Percentiles rank a stretch among this genome's conserved stretches.
Evolutionary conservation across 2,797 vertebrate genomes (phyloP).

Genomic region (Platalea minor): DNA sequence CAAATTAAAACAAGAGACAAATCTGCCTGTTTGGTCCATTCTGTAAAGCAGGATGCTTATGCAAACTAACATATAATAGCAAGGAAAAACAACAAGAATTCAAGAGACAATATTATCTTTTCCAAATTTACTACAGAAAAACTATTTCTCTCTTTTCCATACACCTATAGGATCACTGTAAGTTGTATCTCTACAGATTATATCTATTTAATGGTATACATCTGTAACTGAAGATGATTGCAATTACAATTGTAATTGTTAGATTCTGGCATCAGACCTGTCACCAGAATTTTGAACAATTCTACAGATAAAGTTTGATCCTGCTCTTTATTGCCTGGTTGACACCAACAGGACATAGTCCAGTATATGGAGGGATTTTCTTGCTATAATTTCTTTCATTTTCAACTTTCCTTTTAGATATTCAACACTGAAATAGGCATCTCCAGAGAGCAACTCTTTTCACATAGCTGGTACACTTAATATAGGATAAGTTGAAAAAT

Average conservation of each 20-base stretch:
- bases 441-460: background rate
- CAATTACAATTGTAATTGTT: background rate
- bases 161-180: background rate
- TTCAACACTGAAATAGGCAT: background rate
- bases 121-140: background rate
- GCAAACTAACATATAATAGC: constrained; percentile 56
- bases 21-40: background rate
- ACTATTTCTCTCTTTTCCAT: background rate
- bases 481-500: background rate
- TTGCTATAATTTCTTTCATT: background rate
- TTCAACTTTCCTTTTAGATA: background rate
- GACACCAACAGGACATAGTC: background rate
- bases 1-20: constrained; percentile 36
- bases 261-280: background rate
- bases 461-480: background rate
- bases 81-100: constrained; percentile 68
- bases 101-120: constrained; percentile 27
- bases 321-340: background rate
- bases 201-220: background rate
- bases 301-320: background rate
- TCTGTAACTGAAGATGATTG: background rate
- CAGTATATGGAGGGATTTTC: background rate
- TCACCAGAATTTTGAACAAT: background rate
- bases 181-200: background rate
- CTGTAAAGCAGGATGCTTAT: constrained; percentile 47